phyloP scores from a whole-genome alignment of 2,797 vertebrate species.

The Acrossocheilus wenchowensis region DNA sequence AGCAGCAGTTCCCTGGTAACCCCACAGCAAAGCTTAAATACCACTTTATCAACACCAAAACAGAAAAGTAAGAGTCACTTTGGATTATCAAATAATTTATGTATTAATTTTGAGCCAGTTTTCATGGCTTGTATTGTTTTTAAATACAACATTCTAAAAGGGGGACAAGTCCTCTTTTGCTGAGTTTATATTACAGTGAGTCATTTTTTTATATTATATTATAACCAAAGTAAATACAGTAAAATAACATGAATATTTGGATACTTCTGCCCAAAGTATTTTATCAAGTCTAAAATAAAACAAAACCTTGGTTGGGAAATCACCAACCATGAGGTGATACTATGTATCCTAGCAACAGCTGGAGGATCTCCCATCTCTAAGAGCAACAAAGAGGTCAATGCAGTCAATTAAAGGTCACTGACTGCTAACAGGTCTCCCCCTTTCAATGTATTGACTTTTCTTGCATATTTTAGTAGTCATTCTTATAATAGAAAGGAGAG shows the following conservation, averaged over 20 bases:
- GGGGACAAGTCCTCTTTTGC: neutral
- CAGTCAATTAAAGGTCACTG: conserved; percentile 69
- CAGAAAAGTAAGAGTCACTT: neutral
- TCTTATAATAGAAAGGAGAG: neutral
- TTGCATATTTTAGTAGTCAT: conserved; percentile 62
- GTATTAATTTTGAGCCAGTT: neutral
- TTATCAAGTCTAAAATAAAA: neutral
- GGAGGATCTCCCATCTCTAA: neutral
- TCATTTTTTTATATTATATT: neutral
- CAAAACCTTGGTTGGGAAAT: neutral
- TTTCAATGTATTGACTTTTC: conserved; percentile 66
- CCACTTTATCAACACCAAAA: neutral
- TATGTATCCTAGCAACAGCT: conserved; percentile 2
- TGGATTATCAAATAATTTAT: neutral
- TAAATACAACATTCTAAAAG: neutral
- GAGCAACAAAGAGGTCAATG: conserved; percentile 50
- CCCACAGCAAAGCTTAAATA: neutral
- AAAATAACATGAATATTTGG: neutral
- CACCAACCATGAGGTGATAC: neutral
- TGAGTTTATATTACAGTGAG: neutral
- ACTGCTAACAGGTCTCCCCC: conserved; percentile 72
- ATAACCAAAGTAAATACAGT: neutral
- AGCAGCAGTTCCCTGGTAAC: neutral
- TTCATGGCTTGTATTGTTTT: neutral
- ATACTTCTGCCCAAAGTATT: neutral